Evolutionary conservation across 2,888 invertebrate species (phyloP).

Genomic region (Agrochola lota): DNA sequence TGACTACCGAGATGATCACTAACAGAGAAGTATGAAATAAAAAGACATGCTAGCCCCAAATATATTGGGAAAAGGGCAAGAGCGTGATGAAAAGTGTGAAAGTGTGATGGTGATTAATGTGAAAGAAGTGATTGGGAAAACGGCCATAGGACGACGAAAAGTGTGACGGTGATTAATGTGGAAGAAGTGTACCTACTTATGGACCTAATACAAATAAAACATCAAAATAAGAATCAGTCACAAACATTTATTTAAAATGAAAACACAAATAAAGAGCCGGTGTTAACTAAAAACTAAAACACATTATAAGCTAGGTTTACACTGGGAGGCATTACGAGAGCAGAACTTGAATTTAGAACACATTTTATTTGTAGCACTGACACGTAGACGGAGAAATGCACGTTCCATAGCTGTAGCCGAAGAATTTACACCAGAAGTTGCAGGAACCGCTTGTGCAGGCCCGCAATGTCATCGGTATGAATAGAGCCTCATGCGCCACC

Average conservation of each 20-base stretch:
- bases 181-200: neutral
- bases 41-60: no score
- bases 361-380: slow-evolving; percentile 35
- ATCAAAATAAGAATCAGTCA: neutral
- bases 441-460: slow-evolving; percentile 36
- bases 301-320: slow-evolving; percentile 7
- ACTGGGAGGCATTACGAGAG: neutral
- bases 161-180: neutral
- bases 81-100: no score
- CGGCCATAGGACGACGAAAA: neutral
- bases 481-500: slow-evolving; percentile 27
- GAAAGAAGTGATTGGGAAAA: neutral
- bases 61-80: no score
- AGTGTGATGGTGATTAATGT: no score
- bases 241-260: slow-evolving; percentile 1
- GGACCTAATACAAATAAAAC: slow-evolving; percentile 8
- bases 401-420: slow-evolving; percentile 55
- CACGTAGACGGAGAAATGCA: slow-evolving; percentile 41
- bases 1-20: neutral
- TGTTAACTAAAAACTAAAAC: neutral
- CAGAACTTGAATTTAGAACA: neutral
- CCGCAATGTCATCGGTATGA: slow-evolving; percentile 49
- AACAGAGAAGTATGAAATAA: neutral
- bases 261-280: slow-evolving; percentile 4
- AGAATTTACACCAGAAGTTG: slow-evolving; percentile 43